These are phyloP conservation scores for Laterallus jamaicensis DNA, from an alignment of 2,113 vertebrate species.

Conservation along the genomic window DNA sequence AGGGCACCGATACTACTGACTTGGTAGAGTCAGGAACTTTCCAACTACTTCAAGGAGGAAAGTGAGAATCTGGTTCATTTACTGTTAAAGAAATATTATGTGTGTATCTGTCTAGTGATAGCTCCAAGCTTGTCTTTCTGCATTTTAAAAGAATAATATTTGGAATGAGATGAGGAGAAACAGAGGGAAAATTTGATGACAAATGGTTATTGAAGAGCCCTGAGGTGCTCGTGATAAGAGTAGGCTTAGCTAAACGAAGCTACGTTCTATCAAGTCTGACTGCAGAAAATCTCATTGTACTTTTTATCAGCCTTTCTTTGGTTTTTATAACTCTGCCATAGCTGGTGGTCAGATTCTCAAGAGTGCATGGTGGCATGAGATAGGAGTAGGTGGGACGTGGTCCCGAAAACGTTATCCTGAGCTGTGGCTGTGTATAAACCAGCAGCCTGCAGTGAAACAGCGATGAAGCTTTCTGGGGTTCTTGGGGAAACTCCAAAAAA, in stretches of 20 bases:
- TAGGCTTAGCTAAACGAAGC: constrained; percentile 27
- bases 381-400: not conserved
- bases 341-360: constrained; percentile 32
- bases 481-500: not conserved
- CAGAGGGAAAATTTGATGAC: constrained; percentile 59
- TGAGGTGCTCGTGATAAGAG: constrained; percentile 54
- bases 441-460: not conserved
- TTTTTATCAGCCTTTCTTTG: constrained; percentile 44
- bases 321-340: constrained; percentile 1
- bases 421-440: not conserved
- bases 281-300: constrained; percentile 19
- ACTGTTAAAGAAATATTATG: not conserved
- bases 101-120: constrained; percentile 33
- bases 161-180: constrained; percentile 45
- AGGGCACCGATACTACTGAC: not conserved
- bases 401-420: constrained; percentile 27
- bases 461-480: not conserved
- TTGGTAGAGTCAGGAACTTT: not conserved
- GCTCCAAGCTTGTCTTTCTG: constrained; percentile 32
- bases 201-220: constrained; percentile 60
- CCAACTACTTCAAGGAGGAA: not conserved
- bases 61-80: constrained; percentile 15
- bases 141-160: constrained; percentile 52
- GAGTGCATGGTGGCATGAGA: constrained; percentile 26
- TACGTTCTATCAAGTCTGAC: constrained; percentile 14